Percentiles rank a stretch among this genome's conserved stretches.
Evolutionary conservation across 1,140 invertebrate genomes (phyloP).

Genomic region (Ips typographus): DNA sequence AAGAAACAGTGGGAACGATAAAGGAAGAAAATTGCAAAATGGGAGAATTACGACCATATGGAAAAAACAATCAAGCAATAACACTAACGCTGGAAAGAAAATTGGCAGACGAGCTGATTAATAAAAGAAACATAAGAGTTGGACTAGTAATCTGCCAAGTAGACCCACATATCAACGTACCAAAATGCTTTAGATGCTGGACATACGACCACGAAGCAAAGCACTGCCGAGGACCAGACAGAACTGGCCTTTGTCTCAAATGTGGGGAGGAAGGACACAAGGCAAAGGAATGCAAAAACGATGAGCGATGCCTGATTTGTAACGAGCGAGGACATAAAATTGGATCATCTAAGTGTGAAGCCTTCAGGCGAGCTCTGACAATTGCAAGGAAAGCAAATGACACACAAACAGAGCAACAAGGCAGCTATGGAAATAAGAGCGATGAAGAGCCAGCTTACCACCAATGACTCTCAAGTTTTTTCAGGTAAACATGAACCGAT

Average conservation of each 20-base stretch:
- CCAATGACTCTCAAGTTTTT: not conserved
- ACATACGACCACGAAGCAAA: slow-evolving; percentile 15
- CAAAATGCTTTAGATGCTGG: slow-evolving; percentile 28
- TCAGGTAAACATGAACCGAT: too few relatives aligned
- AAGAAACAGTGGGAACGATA: not conserved
- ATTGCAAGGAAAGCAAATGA: not conserved
- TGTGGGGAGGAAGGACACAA: slow-evolving; percentile 23
- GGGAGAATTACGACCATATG: slow-evolving; percentile 1
- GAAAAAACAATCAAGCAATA: slow-evolving; percentile 11
- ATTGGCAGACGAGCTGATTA: slow-evolving; percentile 1
- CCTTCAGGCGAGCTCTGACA: not conserved
- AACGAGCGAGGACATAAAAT: not conserved
- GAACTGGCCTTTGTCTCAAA: slow-evolving; percentile 12
- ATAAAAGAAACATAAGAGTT: slow-evolving; percentile 17
- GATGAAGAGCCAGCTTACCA: too few relatives aligned
- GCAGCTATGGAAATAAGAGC: too few relatives aligned
- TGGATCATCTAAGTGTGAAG: not conserved
- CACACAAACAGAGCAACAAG: not conserved
- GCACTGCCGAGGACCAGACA: slow-evolving; percentile 29
- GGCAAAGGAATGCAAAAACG: slow-evolving; percentile 12
- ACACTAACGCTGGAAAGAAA: slow-evolving; percentile 8
- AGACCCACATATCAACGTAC: slow-evolving; percentile 15
- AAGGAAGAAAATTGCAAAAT: not conserved
- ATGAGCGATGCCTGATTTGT: not conserved
- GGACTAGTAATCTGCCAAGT: slow-evolving; percentile 19